Conservation (phyloP, 2,888 invertebrate genomes). For the Catocala nupta region DNA sequence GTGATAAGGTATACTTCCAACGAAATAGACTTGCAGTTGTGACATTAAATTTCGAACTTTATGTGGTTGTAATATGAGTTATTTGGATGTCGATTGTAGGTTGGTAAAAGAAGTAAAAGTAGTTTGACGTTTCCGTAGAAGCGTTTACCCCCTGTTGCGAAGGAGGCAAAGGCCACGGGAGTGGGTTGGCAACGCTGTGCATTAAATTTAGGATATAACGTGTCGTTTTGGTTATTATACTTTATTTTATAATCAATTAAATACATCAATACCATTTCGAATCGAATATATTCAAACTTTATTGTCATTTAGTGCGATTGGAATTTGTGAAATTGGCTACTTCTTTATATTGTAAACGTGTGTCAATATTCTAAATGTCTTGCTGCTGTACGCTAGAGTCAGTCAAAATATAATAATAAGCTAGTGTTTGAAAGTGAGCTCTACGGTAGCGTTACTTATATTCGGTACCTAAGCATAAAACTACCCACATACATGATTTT, state of each 20-base stretch:
- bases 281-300: too few species aligned
- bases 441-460: too few species aligned
- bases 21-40: slow-evolving; percentile 19
- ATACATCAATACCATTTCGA: slow-evolving; percentile 24
- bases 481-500: too few species aligned
- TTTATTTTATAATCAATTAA: slow-evolving; percentile 47
- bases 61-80: not conserved
- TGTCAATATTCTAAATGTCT: too few species aligned
- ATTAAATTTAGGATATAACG: slow-evolving; percentile 44
- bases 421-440: too few species aligned
- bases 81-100: slow-evolving; percentile 1
- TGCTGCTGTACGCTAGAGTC: too few species aligned
- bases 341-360: too few species aligned
- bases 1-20: not conserved
- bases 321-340: too few species aligned
- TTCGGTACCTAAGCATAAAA: too few species aligned
- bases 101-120: slow-evolving; percentile 29
- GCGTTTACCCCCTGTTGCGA: slow-evolving; percentile 56
- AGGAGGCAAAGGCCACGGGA: slow-evolving; percentile 52
- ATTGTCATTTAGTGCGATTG: too few species aligned
- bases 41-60: slow-evolving; percentile 25
- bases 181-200: slow-evolving; percentile 33
- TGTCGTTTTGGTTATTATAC: slow-evolving; percentile 30
- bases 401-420: too few species aligned
- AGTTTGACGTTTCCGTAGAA: slow-evolving; percentile 53